Base-by-base conservation (phyloP, 1,140 invertebrate genomes). In the Platyura marginata region DNA sequence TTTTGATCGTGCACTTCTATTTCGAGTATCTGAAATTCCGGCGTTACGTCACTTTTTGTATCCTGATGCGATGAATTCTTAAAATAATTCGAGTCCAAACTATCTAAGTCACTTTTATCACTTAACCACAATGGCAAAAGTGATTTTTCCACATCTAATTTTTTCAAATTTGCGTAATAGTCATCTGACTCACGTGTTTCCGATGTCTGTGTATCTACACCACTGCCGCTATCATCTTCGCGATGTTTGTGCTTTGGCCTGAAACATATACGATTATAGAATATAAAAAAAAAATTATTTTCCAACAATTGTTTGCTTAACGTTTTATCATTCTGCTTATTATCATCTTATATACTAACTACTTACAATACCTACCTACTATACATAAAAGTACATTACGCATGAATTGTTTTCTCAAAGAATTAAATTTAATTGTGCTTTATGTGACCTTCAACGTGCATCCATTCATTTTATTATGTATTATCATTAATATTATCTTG, bases 51-150 rank as follows among this genome's bases (percentile, higher is more conserved):
- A 51, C 46, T 10, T 51, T 40, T 18, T 13, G 9, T 55, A 51
- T 4, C n/a, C 45, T 61, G 59, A 43, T 61, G 59, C 42, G 57
- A 42, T 5, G 59, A 61, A n/a, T 61, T 72, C 49, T 72, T 67
- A 21, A 74, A 70, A 53, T 73, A 74, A 49, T 74, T 72, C n/a
- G 71, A 74, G 50, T 74, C 72, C 40, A 74, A 62, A 50, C 70
- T 74, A 52, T 74, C 71, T 43, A 73, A 71, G 53, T 73, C 72
- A 49, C 70, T 72, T 44, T 59, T 61, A 45, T 61, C 59, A 50
- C 57, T 61, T 37, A 57, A 55, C 58, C 58, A 61, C 29, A 55
- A 56, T 16, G 47, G 46, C 8, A 50, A 48, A 48, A 60, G 42
- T 25, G 13, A 15, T 39, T 55, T 51, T 42, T 55, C 40, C 35